Evolutionary conservation across 1,140 invertebrate genomes (phyloP), one percentile per base, ranked within the genome.

Genomic region (Bombus confusus): DNA sequence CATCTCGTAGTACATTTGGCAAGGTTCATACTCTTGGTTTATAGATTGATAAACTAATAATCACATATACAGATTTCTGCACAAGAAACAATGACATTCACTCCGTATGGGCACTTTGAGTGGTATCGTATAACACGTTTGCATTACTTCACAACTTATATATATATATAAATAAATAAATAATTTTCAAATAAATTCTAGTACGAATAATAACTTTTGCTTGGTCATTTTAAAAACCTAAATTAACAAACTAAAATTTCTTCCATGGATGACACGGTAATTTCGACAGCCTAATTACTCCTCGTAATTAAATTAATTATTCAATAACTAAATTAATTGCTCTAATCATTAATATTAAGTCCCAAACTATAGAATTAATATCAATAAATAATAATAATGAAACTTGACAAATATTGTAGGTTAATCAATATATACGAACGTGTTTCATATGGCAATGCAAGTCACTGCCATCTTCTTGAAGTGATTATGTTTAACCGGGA

Each of bases 401-500:
- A 43, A 59, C 43, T 34, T 31, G 34, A 37, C 2, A 52, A 28
- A 31, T 62, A 47, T n/a, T 76, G 57, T 22, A 37, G 41, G 4
- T 59, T 73, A 85, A 6, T 85, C 4, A 25, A 68, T 59, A 80
- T 64, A 86, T 69, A 90, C 82, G 69, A 90, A 91, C 83, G 85
- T 89, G 86, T 84, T 91, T 72, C 72, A 79, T 47, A 78, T 83
- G 77, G 85, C 87, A 87, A 88, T 83, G 34, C 64, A 64, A 83
- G 83, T 69, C 82, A 86, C 41, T 89, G 81, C 89, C 80, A 73
- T 64, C 66, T 81, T 80, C 37, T 64, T 88, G 52, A 88, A 87
- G 85, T 78, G 86, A 90, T 91, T 89, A 89, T 73, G 81, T 83
- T 75, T 84, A 88, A 83, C 74, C 73, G 76, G 69, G 87, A 92